These are phyloP conservation scores for Chaetorhynchus papuensis DNA, from an alignment of 2,113 vertebrate species.

Conservation along the genomic window DNA sequence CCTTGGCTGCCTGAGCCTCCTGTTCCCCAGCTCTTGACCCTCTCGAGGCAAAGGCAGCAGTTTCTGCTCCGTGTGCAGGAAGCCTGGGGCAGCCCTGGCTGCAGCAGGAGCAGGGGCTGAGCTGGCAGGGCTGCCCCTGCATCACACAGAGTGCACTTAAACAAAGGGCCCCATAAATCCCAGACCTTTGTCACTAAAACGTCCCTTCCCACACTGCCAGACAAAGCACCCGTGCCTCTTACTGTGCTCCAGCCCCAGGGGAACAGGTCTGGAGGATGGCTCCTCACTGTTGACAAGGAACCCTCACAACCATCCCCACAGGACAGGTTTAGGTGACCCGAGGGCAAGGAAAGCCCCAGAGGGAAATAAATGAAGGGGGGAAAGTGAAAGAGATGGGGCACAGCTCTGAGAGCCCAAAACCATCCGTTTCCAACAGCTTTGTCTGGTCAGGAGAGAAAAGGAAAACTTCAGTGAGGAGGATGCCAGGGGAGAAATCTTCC, in stretches of 20 bases:
- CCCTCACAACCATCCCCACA: not conserved
- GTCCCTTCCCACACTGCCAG: not conserved
- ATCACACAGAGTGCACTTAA: not conserved
- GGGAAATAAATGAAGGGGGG: not conserved
- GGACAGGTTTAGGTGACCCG: not conserved
- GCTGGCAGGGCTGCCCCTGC: not conserved
- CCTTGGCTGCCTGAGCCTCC: not conserved
- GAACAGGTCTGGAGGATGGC: not conserved
- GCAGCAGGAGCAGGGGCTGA: not conserved
- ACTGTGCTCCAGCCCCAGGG: not conserved
- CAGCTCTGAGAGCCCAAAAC: not conserved
- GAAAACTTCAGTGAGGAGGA: not conserved
- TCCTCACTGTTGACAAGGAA: not conserved
- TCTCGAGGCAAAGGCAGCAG: not conserved
- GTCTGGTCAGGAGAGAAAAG: fast-evolving
- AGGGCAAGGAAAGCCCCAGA: not conserved
- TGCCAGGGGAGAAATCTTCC: not conserved
- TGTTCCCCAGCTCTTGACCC: not conserved
- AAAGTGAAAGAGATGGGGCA: not conserved
- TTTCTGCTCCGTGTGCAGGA: not conserved
- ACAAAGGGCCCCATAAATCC: not conserved
- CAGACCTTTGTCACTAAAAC: not conserved
- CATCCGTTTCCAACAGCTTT: not conserved
- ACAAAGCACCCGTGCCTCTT: not conserved
- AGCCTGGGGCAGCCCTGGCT: not conserved